Evolutionary conservation across 2,113 vertebrate genomes (phyloP), one percentile per base, ranked within the genome.

Genomic region (Saimiri boliviensis): DNA sequence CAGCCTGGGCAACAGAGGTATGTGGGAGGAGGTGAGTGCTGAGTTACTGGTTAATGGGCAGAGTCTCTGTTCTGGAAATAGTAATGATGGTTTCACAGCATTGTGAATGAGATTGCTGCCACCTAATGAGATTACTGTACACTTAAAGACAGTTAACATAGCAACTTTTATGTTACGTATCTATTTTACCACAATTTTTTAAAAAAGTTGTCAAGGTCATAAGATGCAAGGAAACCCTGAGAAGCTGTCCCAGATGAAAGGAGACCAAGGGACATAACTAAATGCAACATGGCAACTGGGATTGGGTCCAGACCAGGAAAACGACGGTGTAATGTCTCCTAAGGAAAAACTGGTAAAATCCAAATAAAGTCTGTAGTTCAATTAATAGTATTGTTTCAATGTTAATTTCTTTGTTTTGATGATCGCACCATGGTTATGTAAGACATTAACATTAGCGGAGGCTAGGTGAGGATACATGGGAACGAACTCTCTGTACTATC

Each of bases 401-500:
- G 60, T 58, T 77, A 14, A 77, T n/a, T 74, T 85, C 60, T 49
- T 30, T 86, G 58, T 21, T 45, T 73, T 86, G 93, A 54, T 79
- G 74, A 91, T 42, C 14, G 89, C n/a, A 56, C 82, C 47, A 1
- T 0, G 40, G 68, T 97, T 97, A 95, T 56, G 54, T 91, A 95
- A 97, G 96, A 91, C 8, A 83, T 42, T 77, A 10, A 5, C 68
- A 49, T 37, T 52, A 27, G 93, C 17, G 10, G 74, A 32, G 89
- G 58, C 86, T 35, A 86, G 71, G 79, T 73, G 89, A 76, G 90
- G 79, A 74, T 21, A 23, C 30, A 17, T 0, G 19, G 74, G 93
- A 93, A 95, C 92, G 92, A 91, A 95, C 94, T 60, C 94, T 85
- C 83, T 94, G 96, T 97, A 45, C 91, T 94, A 10, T 76, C 86